Evolutionary conservation across 2,888 invertebrate genomes (phyloP), one percentile per base, ranked within the genome.

Genomic region (Steinernema carpocapsae): DNA sequence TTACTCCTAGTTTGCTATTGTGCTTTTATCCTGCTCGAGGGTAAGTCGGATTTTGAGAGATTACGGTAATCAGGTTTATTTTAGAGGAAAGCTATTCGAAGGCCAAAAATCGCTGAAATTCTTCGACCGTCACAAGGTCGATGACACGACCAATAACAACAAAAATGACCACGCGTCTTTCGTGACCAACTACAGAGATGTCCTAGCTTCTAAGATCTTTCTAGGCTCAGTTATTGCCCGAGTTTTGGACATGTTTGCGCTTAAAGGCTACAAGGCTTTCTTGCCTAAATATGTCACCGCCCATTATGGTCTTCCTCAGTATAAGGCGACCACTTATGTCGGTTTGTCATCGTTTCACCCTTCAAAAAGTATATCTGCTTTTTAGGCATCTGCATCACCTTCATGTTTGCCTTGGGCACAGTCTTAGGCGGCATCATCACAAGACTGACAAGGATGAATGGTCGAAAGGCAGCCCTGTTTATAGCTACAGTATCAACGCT

Each of bases 221-320:
- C 22, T 78, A 1, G 82, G 83, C n/a, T 80, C 83, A 14, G 82
- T 85, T 7, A 51, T 83, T 32, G 88, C 86, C 2, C 78, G 87
- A 17, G 78, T 88, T 7, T 76, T 83, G 72, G 87, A 87, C 73
- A 82, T 87, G 17, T 77, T 87, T 26, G 87, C 87, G 1, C 85
- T 87, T 79, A 87, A 87, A 72, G 87, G 86, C 14, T 83, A 83
- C 76, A 83, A 86, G 73, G 86, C 86, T 3, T 87, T 87, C 73
- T 72, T 88, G 42, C 87, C 87, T 0, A 87, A 87, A 78, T 87
- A 85, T 76, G 75, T 87, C 73, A 87, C 88, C 72, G 86, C 84
- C 72, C 87, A 87, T 74, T 87, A 84, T 74, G 87, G 87, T 37
- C 83, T 87, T 51, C 85, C 87, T 2, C 85, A 84, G 48, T 87